phyloP scores from a whole-genome alignment of 2,888 invertebrate species.

The Oxyteleia sp. region DNA sequence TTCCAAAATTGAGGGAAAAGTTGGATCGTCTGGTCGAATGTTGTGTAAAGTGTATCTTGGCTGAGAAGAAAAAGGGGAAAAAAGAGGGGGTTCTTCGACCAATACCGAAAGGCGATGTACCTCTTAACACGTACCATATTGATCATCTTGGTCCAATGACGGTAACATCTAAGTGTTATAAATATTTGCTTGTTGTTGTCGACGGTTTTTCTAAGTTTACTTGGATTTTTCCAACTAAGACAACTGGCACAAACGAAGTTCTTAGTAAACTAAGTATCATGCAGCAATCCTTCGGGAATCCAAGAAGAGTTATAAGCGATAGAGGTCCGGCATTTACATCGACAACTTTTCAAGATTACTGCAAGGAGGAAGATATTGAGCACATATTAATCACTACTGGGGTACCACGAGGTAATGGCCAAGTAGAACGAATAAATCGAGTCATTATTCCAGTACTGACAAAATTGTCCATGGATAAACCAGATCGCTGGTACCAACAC shows the following conservation, averaged over 20 bases:
- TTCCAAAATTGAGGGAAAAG: conserved; percentile 60
- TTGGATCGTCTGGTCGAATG: conserved; percentile 45
- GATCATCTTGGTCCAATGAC: conserved; percentile 37
- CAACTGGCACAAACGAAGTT: too few species aligned
- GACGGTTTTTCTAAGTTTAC: conserved; percentile 31
- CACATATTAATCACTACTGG: conserved; percentile 22
- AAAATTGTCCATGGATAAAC: conserved; percentile 14
- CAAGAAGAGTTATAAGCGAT: conserved; percentile 3
- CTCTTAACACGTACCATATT: conserved; percentile 25
- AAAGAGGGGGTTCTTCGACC: too few species aligned
- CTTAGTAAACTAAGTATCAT: conserved; percentile 2
- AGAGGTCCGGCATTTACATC: conserved; percentile 16
- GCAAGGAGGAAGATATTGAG: conserved; percentile 13
- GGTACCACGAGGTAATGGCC: conserved; percentile 34
- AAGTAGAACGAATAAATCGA: conserved; percentile 34
- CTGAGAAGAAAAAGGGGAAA: too few species aligned
- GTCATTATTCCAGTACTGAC: conserved; percentile 27
- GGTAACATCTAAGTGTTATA: conserved; percentile 12
- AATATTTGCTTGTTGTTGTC: conserved; percentile 22
- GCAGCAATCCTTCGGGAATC: conserved; percentile 23
- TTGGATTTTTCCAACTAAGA: too few species aligned
- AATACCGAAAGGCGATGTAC: conserved; percentile 42
- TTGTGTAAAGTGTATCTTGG: too few species aligned
- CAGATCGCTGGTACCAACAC: conserved; percentile 23
- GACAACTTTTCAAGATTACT: conserved; percentile 17